Conservation (phyloP, 1,140 invertebrate species). For the Oncopodura yosiiana region DNA sequence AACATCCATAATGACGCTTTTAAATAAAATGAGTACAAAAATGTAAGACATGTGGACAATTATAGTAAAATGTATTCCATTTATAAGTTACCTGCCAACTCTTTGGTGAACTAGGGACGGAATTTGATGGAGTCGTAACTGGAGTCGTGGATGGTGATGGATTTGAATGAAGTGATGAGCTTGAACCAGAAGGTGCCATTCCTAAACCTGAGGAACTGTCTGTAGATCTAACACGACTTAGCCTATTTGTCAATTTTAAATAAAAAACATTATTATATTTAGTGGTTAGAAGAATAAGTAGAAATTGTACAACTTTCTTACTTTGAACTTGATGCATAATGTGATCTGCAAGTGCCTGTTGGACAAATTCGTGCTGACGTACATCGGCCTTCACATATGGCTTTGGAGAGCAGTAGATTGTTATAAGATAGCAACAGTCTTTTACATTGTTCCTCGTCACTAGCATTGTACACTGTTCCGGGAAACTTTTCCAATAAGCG, state of each 20-base stretch:
- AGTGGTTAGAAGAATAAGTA: slow-evolving; percentile 2
- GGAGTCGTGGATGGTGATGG: neutral
- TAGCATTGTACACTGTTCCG: slow-evolving; percentile 57
- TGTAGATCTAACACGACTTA: too few relatives aligned
- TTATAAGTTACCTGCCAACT: slow-evolving; percentile 1
- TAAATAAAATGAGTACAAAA: slow-evolving; percentile 19
- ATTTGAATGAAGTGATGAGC: neutral
- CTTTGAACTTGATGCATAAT: slow-evolving; percentile 27
- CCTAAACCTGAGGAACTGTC: too few relatives aligned
- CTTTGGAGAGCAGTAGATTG: slow-evolving; percentile 58
- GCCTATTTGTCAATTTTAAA: too few relatives aligned
- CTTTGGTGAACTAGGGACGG: slow-evolving; percentile 14
- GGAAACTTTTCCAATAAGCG: slow-evolving; percentile 73
- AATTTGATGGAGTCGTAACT: neutral
- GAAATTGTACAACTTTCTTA: slow-evolving; percentile 5
- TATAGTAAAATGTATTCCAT: neutral
- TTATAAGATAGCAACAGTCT: slow-evolving; percentile 70
- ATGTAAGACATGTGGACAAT: neutral
- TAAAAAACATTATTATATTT: too few relatives aligned
- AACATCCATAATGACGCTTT: slow-evolving; percentile 34
- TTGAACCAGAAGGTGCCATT: too few relatives aligned
- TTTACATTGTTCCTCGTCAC: slow-evolving; percentile 64
- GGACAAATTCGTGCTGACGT: slow-evolving; percentile 71
- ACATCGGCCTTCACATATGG: slow-evolving; percentile 77
- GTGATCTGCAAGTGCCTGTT: slow-evolving; percentile 53